phyloP scores from a whole-genome alignment of 2,888 invertebrate species.

The Megaustenia siamemsis region DNA sequence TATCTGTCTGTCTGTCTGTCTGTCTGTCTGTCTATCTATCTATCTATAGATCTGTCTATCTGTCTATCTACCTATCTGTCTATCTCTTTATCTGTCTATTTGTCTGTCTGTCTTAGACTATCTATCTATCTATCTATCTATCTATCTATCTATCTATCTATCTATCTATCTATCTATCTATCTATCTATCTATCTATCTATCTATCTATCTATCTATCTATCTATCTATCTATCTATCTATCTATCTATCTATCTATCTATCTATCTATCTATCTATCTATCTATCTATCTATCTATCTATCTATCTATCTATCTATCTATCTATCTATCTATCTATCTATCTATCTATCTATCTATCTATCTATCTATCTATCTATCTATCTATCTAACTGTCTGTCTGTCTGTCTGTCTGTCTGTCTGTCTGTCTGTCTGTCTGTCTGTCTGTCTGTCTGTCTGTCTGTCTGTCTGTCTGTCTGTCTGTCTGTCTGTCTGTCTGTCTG shows the following conservation, averaged over 20 bases:
- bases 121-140: not conserved
- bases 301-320: not conserved
- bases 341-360: not conserved
- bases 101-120: too few species aligned
- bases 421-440: not conserved
- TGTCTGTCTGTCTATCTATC: too few species aligned
- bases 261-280: too few species aligned
- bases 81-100: too few species aligned
- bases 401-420: not conserved
- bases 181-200: not conserved
- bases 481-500: not conserved
- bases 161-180: not conserved
- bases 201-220: not conserved
- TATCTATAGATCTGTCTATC: too few species aligned
- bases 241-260: too few species aligned
- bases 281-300: too few species aligned
- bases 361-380: not conserved
- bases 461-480: not conserved
- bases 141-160: not conserved
- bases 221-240: too few species aligned
- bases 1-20: too few species aligned
- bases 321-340: not conserved
- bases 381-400: too few species aligned
- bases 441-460: not conserved
- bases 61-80: too few species aligned